A percentile compares a stretch with the other conserved stretches of the same genome.
These are phyloP conservation scores for Alcedo quadribrachys DNA, from an alignment of 2,797 vertebrate species.

Conservation along the genomic window DNA sequence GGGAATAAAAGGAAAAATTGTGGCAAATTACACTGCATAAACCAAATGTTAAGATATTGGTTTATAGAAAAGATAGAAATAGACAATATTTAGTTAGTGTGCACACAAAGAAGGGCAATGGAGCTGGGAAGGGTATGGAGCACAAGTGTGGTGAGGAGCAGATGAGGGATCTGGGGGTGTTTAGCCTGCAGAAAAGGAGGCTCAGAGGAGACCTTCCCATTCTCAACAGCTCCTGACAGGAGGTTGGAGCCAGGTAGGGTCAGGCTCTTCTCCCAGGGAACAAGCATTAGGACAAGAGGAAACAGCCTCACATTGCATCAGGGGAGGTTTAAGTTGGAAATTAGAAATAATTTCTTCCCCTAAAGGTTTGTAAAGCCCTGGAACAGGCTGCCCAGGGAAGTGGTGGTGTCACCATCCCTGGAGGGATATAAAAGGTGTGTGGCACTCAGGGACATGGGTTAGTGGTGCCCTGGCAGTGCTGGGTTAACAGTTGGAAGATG, in stretches of 20 bases:
- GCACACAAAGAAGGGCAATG: neutral
- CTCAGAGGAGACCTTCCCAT: neutral
- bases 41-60: neutral
- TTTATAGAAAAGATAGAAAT: neutral
- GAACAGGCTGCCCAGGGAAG: no score
- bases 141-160: neutral
- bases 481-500: no score
- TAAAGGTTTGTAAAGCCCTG: no score
- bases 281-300: neutral
- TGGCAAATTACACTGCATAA: neutral
- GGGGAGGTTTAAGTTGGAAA: neutral
- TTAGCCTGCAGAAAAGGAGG: neutral
- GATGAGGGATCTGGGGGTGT: neutral
- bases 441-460: no score
- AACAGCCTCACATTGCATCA: neutral
- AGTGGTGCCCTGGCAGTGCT: no score
- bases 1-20: neutral
- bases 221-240: neutral
- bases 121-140: neutral
- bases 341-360: no score
- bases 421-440: no score
- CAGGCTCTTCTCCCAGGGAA: neutral
- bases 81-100: neutral
- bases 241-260: neutral
- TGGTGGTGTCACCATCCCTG: no score